Percentiles rank a stretch among this genome's conserved stretches.
Evolutionary conservation across 2,113 vertebrate species (phyloP).

Genomic region (Choloepus hoffmanni): DNA sequence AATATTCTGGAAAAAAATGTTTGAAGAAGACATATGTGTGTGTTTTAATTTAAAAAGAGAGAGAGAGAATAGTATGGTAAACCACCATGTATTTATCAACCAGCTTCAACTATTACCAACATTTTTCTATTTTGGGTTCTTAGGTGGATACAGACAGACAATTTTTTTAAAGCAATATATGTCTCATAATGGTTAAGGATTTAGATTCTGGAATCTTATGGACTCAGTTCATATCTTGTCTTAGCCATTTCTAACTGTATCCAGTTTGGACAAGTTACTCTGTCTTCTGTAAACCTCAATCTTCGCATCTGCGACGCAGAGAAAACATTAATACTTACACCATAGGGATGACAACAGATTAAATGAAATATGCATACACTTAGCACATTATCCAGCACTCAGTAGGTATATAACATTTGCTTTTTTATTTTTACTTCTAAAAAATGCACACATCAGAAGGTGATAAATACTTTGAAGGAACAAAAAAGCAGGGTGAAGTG

Average conservation of each 20-base stretch:
- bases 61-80: background rate
- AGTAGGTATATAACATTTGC: background rate
- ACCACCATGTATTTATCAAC: background rate
- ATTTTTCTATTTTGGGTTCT: background rate
- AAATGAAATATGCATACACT: background rate
- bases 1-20: background rate
- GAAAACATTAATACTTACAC: background rate
- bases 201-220: background rate
- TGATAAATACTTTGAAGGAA: too few species aligned
- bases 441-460: too few species aligned
- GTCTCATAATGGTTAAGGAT: background rate
- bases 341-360: background rate
- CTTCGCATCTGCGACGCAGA: background rate
- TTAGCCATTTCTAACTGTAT: background rate
- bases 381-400: background rate
- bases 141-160: background rate
- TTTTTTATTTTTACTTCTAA: background rate
- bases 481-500: too few species aligned
- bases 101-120: background rate
- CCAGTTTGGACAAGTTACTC: background rate
- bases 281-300: background rate
- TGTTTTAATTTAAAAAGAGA: background rate
- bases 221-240: background rate
- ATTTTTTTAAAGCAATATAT: background rate
- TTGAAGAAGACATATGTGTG: background rate